These are phyloP conservation scores for Heliothis peltigera DNA, from an alignment of 2,888 invertebrate genomes.

Conservation along the genomic window DNA sequence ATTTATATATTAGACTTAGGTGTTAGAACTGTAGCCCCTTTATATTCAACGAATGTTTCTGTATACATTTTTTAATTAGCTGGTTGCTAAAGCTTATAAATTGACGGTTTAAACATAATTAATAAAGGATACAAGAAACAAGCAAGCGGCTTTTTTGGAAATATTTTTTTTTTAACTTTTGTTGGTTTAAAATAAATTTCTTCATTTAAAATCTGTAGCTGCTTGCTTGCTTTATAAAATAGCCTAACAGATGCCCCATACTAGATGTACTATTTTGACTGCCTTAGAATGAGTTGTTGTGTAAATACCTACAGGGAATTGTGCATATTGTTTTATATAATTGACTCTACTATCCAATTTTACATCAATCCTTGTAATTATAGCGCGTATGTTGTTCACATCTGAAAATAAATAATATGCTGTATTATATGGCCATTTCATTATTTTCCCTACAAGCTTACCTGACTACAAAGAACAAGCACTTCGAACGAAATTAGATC, in stretches of 20 bases:
- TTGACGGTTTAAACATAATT: constrained; percentile 21
- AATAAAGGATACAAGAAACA: constrained; percentile 9
- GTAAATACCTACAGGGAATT: constrained; percentile 83
- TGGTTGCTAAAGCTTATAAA: constrained; percentile 34
- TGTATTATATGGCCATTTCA: constrained; percentile 58
- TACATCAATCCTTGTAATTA: constrained; percentile 72
- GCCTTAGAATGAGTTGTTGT: constrained; percentile 75
- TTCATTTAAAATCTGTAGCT: neutral
- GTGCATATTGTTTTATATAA: constrained; percentile 78
- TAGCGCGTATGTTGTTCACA: constrained; percentile 74
- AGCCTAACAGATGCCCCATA: constrained; percentile 41
- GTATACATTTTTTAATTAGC: constrained; percentile 30
- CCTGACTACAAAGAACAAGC: no score
- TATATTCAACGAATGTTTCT: constrained; percentile 47
- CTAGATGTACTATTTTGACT: constrained; percentile 55
- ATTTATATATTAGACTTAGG: constrained; percentile 45
- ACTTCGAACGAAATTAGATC: no score
- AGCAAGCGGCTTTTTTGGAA: constrained; percentile 27
- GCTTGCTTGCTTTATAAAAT: constrained; percentile 39
- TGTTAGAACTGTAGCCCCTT: constrained; percentile 46
- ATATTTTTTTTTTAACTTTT: neutral
- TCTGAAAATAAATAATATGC: constrained; percentile 77
- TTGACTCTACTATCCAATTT: constrained; percentile 70
- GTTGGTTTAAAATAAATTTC: neutral
- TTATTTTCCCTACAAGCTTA: constrained; percentile 20